Evolutionary conservation across 2,113 vertebrate species (phyloP).

Genomic region (Larimichthys polyactis): DNA sequence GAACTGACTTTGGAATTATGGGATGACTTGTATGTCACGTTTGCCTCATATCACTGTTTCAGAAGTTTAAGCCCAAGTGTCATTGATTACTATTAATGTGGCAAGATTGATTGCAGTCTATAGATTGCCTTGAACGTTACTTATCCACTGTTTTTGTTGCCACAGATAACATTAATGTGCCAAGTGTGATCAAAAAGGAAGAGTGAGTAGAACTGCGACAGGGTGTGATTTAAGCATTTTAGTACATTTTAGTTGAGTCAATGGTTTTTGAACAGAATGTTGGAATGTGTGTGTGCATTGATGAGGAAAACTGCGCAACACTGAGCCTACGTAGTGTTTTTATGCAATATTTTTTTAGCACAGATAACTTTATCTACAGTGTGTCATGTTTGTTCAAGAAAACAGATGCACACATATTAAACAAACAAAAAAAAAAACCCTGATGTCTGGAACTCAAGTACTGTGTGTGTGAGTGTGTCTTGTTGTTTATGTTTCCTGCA

Average conservation of each 20-base stretch:
- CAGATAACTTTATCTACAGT: not conserved
- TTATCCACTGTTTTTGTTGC: not conserved
- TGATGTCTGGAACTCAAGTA: not conserved
- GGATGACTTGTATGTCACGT: not conserved
- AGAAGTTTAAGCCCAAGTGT: not conserved
- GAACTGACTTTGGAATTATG: not conserved
- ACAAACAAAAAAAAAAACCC: not conserved
- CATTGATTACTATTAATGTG: not conserved
- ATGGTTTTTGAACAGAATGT: not conserved
- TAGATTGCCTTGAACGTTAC: not conserved
- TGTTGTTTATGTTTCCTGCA: not conserved
- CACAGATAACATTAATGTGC: not conserved
- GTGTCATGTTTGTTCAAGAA: not conserved
- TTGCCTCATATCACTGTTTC: not conserved
- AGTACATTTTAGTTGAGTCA: not conserved
- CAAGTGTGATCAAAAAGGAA: not conserved
- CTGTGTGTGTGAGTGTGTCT: not conserved
- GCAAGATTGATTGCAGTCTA: not conserved
- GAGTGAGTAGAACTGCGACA: not conserved
- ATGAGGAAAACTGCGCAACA: not conserved
- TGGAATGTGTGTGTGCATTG: not conserved
- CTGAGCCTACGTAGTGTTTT: not conserved
- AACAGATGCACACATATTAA: not conserved
- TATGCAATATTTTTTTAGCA: not conserved
- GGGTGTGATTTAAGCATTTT: conserved; percentile 16